Conservation (phyloP, 2,888 invertebrate genomes). For the Polydrusus tereticollis region DNA sequence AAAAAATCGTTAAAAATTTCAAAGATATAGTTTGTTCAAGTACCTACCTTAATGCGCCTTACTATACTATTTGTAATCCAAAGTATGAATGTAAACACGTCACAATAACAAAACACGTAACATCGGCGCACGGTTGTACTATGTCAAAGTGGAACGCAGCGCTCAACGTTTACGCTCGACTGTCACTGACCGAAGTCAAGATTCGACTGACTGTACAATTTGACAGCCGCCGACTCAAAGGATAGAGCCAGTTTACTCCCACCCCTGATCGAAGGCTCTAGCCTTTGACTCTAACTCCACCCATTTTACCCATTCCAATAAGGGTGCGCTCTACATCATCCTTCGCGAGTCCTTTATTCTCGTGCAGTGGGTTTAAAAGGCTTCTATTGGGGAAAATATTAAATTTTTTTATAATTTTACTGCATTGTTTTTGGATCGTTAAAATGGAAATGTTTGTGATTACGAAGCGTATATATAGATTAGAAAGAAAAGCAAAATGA, state of each 20-base stretch:
- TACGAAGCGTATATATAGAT: neutral
- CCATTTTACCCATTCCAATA: slow-evolving; percentile 16
- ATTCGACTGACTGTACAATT: slow-evolving; percentile 25
- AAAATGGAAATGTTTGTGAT: neutral
- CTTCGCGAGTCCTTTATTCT: slow-evolving; percentile 1
- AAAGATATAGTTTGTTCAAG: neutral
- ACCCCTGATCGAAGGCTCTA: slow-evolving; percentile 20
- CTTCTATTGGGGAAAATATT: neutral
- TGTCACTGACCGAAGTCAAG: slow-evolving; percentile 24
- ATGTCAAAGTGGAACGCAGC: slow-evolving; percentile 4
- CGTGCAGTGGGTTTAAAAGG: slow-evolving; percentile 10
- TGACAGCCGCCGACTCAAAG: slow-evolving; percentile 11
- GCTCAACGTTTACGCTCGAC: slow-evolving; percentile 1
- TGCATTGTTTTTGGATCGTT: neutral
- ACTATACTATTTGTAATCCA: slow-evolving; percentile 15
- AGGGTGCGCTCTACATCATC: slow-evolving; percentile 23
- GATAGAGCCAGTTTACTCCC: slow-evolving; percentile 29
- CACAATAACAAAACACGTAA: slow-evolving; percentile 34
- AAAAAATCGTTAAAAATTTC: slow-evolving; percentile 7
- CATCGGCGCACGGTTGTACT: slow-evolving; percentile 31
- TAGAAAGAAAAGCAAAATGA: too few species aligned
- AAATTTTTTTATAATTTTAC: neutral
- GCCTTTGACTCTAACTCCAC: slow-evolving; percentile 26
- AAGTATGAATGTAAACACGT: slow-evolving; percentile 33
- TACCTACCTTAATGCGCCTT: neutral